Percentiles rank a stretch among this genome's conserved stretches.
Evolutionary conservation across 2,113 vertebrate species (phyloP).

Genomic region (Syngnathus scovelli): DNA sequence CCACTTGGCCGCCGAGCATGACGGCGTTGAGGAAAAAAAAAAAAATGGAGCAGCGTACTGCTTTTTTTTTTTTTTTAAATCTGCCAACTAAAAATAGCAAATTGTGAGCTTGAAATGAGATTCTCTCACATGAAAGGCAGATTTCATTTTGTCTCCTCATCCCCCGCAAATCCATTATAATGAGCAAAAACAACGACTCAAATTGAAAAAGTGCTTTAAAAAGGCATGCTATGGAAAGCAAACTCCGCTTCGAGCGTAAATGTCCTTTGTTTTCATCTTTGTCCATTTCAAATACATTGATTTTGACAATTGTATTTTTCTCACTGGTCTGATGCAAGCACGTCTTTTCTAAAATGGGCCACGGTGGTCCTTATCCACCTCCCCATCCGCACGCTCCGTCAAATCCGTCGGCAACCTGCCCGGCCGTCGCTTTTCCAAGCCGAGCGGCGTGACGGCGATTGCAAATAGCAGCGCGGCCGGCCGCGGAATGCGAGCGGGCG

Average conservation of each 20-base stretch:
- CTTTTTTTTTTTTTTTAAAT: conserved; percentile 36
- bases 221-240: too few relatives aligned
- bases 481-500: conserved; percentile 48
- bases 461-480: conserved; percentile 58
- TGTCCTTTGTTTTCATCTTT: too few relatives aligned
- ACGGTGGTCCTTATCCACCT: conserved; percentile 43
- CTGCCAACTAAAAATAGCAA: conserved; percentile 49
- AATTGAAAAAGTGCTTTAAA: too few relatives aligned
- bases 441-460: conserved; percentile 44
- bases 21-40: conserved; percentile 42
- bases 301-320: conserved; percentile 15
- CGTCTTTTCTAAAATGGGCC: conserved; percentile 36
- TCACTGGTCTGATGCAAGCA: neutral
- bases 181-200: too few relatives aligned
- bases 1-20: conserved; percentile 18
- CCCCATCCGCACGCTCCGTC: conserved; percentile 45
- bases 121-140: conserved; percentile 46
- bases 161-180: too few relatives aligned
- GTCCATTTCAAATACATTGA: too few relatives aligned
- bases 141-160: neutral
- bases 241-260: too few relatives aligned
- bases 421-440: conserved; percentile 54
- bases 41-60: conserved; percentile 15
- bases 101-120: conserved; percentile 39
- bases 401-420: conserved; percentile 60